phyloP scores from a whole-genome alignment of 2,888 invertebrate genomes.

The Acrobasis suavella region DNA sequence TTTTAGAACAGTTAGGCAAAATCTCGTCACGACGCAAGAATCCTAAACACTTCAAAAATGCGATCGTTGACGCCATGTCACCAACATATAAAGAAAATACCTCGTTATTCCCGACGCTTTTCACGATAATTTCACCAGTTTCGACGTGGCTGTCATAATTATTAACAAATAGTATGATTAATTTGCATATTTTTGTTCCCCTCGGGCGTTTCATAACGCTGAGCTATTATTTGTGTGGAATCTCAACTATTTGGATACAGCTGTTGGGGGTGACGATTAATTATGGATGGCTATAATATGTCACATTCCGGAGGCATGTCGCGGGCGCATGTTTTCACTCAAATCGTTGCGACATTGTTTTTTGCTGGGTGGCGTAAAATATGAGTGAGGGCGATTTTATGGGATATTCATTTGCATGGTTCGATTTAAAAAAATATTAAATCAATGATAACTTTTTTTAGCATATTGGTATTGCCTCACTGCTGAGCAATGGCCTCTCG shows the following conservation, averaged over 20 bases:
- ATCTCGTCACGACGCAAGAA: not conserved
- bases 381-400: conserved; percentile 4
- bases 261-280: conserved; percentile 18
- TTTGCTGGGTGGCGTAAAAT: not conserved
- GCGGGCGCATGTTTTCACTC: conserved; percentile 23
- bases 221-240: conserved; percentile 18
- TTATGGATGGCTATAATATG: conserved; percentile 17
- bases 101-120: conserved; percentile 19
- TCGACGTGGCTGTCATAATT: conserved; percentile 19
- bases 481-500: too few relatives aligned
- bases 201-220: conserved; percentile 13
- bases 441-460: too few relatives aligned
- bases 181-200: conserved; percentile 17
- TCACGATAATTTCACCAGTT: conserved; percentile 16
- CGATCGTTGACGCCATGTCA: not conserved
- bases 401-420: too few relatives aligned
- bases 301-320: conserved; percentile 18
- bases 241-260: conserved; percentile 17
- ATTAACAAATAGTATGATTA: conserved; percentile 20
- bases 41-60: not conserved
- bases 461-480: too few relatives aligned
- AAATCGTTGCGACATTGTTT: conserved; percentile 26
- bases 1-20: not conserved
- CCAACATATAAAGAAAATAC: conserved; percentile 4
- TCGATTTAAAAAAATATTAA: too few relatives aligned